Conservation (phyloP, 2,113 vertebrate genomes). For the Hemiprocne comata region DNA sequence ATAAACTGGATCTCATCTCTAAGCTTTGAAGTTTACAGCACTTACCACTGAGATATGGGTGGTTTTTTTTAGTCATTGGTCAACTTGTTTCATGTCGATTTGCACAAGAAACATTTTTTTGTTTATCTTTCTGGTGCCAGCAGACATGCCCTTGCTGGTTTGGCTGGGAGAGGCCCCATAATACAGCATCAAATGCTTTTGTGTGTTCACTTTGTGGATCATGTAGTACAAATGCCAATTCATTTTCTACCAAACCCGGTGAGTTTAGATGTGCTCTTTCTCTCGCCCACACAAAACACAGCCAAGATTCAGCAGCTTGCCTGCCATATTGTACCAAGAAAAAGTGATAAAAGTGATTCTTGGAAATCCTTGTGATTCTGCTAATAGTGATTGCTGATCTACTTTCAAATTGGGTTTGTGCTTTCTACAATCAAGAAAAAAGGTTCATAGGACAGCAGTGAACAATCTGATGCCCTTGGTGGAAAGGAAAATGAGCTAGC, state of each 20-base stretch:
- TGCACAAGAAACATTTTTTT: constrained; percentile 19
- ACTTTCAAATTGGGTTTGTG: neutral
- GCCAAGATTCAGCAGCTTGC: constrained; percentile 34
- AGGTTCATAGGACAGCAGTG: neutral
- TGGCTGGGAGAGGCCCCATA: constrained; percentile 48
- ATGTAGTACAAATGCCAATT: neutral
- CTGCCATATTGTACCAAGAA: constrained; percentile 27
- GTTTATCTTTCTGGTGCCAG: constrained; percentile 13
- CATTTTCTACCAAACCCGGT: constrained; percentile 3
- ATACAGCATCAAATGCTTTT: constrained; percentile 9
- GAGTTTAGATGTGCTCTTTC: constrained; percentile 39
- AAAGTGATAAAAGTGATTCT: constrained; percentile 30
- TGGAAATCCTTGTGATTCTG: constrained; percentile 51
- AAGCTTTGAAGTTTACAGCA: neutral
- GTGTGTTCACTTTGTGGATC: constrained; percentile 16
- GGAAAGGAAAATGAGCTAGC: neutral
- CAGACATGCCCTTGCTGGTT: constrained; percentile 59
- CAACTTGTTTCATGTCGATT: constrained; percentile 1
- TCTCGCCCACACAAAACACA: constrained; percentile 25
- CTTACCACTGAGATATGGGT: neutral
- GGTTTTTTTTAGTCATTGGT: neutral
- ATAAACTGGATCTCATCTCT: neutral
- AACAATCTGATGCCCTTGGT: neutral
- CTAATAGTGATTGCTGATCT: constrained; percentile 31
- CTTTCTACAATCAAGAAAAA: neutral